A percentile compares a stretch with the other conserved stretches of the same genome.
phyloP scores from a whole-genome alignment of 2,113 vertebrate species.

The Trochalopteron elliotii region DNA sequence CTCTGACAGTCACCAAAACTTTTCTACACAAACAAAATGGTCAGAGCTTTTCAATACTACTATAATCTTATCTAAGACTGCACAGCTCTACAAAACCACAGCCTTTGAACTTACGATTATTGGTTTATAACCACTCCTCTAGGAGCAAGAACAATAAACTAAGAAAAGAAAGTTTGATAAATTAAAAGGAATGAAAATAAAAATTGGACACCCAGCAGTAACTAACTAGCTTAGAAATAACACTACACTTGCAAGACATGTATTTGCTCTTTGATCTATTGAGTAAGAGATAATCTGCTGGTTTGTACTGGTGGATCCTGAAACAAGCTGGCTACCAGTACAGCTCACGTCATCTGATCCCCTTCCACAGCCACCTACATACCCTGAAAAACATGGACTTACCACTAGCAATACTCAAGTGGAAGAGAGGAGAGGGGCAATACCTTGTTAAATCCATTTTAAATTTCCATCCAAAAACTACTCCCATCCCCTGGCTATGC shows the following conservation, averaged over 20 bases:
- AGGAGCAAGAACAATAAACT: neutral
- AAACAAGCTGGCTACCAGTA: neutral
- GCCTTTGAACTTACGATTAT: neutral
- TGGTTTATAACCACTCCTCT: neutral
- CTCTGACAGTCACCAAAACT: neutral
- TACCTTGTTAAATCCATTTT: neutral
- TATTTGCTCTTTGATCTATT: neutral
- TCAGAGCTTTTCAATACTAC: neutral
- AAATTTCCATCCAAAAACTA: neutral
- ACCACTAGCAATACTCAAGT: neutral
- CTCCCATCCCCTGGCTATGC: neutral
- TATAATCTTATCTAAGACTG: neutral
- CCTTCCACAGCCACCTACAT: neutral
- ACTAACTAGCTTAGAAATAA: neutral
- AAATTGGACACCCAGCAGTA: neutral
- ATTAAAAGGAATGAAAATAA: neutral
- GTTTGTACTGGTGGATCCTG: neutral
- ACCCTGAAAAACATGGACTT: neutral
- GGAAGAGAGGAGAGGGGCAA: neutral
- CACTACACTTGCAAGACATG: neutral
- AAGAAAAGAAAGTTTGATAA: neutral
- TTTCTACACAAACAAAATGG: neutral
- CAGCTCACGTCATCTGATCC: neutral
- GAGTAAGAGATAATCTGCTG: neutral
- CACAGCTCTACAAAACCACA: neutral